Conservation (phyloP, 2,888 invertebrate species). For the Ecliptopera silaceata region DNA sequence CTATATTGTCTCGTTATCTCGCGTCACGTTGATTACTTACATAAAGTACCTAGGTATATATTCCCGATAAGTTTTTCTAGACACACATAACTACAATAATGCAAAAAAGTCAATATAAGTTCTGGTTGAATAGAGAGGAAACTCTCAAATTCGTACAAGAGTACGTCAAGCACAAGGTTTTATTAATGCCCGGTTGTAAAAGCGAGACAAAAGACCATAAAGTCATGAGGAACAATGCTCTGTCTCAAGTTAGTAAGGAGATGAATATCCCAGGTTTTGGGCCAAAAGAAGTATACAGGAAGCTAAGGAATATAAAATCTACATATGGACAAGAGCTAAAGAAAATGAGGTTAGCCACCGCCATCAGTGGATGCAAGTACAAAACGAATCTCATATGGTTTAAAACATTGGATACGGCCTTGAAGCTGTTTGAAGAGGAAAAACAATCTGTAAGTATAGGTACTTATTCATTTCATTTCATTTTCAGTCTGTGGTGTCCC, state of each 20-base stretch:
- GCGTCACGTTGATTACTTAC: not conserved
- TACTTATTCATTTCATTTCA: too few species aligned
- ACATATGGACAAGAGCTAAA: not conserved
- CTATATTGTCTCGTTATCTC: not conserved
- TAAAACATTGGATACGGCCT: not conserved
- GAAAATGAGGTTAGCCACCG: not conserved
- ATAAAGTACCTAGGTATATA: too few species aligned
- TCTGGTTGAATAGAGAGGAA: not conserved
- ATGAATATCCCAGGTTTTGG: not conserved
- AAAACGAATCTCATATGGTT: not conserved
- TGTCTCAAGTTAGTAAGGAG: not conserved
- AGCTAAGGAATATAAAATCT: not conserved
- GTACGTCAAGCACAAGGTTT: not conserved
- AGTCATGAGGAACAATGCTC: not conserved
- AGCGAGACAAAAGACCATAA: constrained; percentile 5
- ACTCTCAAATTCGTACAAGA: constrained; percentile 11
- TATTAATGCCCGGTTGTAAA: not conserved
- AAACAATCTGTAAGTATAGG: not conserved
- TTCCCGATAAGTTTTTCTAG: too few species aligned
- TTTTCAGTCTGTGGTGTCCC: too few species aligned
- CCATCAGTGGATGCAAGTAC: not conserved
- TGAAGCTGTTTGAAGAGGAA: not conserved
- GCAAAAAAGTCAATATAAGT: not conserved
- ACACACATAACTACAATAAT: not conserved
- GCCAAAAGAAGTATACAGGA: not conserved